phyloP scores from a whole-genome alignment of 2,888 invertebrate genomes.

The Aphodius granarius region DNA sequence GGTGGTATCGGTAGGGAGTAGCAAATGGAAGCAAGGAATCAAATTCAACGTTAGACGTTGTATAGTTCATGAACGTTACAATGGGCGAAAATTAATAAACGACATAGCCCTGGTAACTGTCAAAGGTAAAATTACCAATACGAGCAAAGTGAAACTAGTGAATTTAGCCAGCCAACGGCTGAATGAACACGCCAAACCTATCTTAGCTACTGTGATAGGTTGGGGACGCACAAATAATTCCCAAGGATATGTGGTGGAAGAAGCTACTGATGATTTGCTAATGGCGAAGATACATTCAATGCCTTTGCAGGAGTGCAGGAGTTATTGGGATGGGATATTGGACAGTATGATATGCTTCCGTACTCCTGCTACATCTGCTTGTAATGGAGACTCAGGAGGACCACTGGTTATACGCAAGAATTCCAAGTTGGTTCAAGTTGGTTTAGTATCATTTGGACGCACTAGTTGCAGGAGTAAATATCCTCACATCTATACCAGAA shows the following conservation, averaged over 20 bases:
- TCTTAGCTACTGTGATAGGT: not conserved
- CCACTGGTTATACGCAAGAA: not conserved
- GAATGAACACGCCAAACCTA: not conserved
- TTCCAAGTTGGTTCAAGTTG: not conserved
- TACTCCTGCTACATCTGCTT: not conserved
- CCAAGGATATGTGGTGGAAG: not conserved
- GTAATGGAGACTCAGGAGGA: slow-evolving; percentile 9
- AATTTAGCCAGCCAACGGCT: no score
- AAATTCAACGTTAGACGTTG: not conserved
- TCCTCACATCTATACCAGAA: not conserved
- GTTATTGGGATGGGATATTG: not conserved
- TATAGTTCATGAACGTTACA: not conserved
- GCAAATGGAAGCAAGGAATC: not conserved
- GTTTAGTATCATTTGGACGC: slow-evolving; percentile 3
- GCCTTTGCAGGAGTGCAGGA: not conserved
- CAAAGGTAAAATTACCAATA: not conserved
- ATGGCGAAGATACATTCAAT: not conserved
- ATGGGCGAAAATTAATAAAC: not conserved
- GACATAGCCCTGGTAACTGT: not conserved
- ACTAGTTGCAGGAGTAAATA: not conserved
- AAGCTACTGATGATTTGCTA: not conserved
- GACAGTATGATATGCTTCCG: not conserved
- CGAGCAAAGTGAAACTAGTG: not conserved
- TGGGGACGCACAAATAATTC: not conserved
- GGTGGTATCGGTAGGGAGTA: not conserved